These are phyloP conservation scores for Trematocara macrostoma DNA, from an alignment of 2,113 vertebrate genomes.

Conservation along the genomic window DNA sequence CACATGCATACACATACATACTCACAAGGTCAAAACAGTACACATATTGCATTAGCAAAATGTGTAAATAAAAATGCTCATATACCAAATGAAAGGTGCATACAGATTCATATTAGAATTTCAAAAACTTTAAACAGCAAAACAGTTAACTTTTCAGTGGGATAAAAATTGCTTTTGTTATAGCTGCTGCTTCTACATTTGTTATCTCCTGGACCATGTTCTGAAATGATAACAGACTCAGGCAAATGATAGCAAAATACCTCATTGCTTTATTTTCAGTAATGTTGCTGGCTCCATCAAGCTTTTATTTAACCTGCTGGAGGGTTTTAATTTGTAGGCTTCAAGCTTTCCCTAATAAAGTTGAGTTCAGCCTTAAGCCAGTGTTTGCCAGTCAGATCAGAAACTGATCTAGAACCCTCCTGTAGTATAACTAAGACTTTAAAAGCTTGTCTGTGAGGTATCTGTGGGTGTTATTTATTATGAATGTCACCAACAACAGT, in stretches of 20 bases:
- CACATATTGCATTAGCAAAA: neutral
- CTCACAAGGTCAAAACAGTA: neutral
- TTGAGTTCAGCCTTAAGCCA: neutral
- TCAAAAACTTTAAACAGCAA: neutral
- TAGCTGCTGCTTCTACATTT: neutral
- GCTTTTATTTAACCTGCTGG: neutral
- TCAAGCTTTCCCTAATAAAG: neutral
- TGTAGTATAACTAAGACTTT: neutral
- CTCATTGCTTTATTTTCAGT: neutral
- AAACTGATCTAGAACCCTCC: neutral
- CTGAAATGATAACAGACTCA: neutral
- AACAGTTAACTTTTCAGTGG: neutral
- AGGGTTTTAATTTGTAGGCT: neutral
- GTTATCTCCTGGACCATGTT: neutral
- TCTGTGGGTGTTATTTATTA: neutral
- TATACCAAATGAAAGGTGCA: neutral
- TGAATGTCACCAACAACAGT: neutral
- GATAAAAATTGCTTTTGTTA: neutral
- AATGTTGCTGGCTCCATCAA: neutral
- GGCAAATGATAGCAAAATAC: neutral
- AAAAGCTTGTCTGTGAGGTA: neutral
- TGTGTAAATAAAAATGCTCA: neutral
- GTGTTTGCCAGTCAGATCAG: neutral
- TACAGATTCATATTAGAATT: neutral
- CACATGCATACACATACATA: neutral